Base-by-base conservation (phyloP, 2,113 vertebrate species). In the Crotophaga sulcirostris region DNA sequence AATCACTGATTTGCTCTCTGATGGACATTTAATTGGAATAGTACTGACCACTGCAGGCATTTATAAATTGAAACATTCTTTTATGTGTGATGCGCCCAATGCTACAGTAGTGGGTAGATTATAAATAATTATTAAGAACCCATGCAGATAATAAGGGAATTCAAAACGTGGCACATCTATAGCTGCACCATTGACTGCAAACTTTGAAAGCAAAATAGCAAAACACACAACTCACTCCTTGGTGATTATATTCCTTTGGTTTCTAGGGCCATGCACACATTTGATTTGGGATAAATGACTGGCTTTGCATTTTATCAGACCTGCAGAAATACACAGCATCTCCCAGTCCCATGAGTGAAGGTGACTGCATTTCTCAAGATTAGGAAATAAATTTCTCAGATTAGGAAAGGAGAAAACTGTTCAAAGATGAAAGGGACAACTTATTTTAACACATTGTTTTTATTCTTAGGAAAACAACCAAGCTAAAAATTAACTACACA, bases 1-100 rank as follows among this genome's bases (percentile, higher is more conserved):
- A 81, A 94, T 94, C 40, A 75, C 10, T n/a, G 67, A 11, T 76
- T 90, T 44, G 33, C 44, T 92, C 89, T 28, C 64, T 95, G 93
- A 94, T 40, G 89, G 89, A 4, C 6, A 44, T 38, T 84, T 92
- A 87, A 92, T 81, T 93, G 93, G 47, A 90, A 25, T 21, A 31
- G 55, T 10, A 26, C 28, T 83, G 72, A 23, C 9, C 54, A 25
- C 1, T 38, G 73, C 1, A 4, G 77, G 47, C 52, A 38, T 33
- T 51, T 44, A 16, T 4, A 38, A 70, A 70, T 2, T 1, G 42
- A 67, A 72, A 20, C 3, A 10, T 33, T 74, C 33, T 42, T 66
- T 40, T 16, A 8, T 10, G 38, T 16, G 13, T 1, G 5, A 7
- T 10, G 38, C 44, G 56, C 33, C 21, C 56, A 38, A 7, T 45